These are phyloP conservation scores for Physocephala rufipes DNA, from an alignment of 2,888 invertebrate species.

Conservation along the genomic window DNA sequence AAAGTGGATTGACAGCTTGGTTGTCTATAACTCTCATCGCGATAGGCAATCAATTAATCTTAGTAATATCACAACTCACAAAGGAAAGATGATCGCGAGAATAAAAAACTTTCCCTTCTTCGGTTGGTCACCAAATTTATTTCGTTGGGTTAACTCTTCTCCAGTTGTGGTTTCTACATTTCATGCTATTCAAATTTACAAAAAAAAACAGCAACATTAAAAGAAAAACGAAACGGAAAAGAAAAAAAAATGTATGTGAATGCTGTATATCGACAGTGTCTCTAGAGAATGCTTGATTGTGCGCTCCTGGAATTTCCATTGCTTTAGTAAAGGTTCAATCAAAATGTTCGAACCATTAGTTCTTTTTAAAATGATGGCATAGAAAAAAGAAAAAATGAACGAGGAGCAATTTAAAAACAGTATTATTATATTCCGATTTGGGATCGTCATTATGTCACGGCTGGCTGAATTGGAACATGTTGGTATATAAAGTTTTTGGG, in stretches of 20 bases:
- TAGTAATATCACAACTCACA: conserved; percentile 44
- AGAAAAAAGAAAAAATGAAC: conserved; percentile 6
- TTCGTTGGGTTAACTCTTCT: no score
- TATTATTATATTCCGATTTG: conserved; percentile 19
- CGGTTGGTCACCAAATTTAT: no score
- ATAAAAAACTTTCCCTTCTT: conserved; percentile 22
- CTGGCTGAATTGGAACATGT: no score
- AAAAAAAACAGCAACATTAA: no score
- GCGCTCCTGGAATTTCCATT: conserved; percentile 47
- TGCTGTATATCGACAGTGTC: conserved; percentile 3
- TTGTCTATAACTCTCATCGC: conserved; percentile 47
- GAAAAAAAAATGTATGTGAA: conserved; percentile 1
- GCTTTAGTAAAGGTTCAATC: conserved; percentile 47
- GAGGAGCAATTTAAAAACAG: no score
- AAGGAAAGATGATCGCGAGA: conserved; percentile 30
- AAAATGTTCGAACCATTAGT: conserved; percentile 37
- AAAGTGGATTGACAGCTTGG: conserved; percentile 36
- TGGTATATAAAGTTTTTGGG: no score
- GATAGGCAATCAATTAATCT: conserved; percentile 47
- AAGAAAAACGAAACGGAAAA: not conserved
- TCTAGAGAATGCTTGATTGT: not conserved
- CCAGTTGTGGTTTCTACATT: conserved; percentile 28
- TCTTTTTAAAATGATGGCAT: conserved; percentile 13
- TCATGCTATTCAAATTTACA: conserved; percentile 14
- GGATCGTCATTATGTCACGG: conserved; percentile 21